phyloP scores from a whole-genome alignment of 2,797 vertebrate species.

The Tragelaphus oryx region DNA sequence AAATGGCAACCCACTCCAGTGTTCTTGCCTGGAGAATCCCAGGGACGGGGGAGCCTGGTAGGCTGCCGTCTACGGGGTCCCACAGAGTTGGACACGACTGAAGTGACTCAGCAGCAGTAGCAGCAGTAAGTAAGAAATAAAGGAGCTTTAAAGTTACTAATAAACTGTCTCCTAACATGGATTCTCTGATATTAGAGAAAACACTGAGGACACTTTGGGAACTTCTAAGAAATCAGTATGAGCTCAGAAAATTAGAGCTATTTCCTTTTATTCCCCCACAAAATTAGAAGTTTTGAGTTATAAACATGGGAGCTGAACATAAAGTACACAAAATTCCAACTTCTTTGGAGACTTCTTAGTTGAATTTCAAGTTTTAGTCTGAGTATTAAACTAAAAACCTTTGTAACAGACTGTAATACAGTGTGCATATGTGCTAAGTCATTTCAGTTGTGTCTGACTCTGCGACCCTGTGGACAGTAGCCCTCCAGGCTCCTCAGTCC shows the following conservation, averaged over 20 bases:
- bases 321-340: neutral
- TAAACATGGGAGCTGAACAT: neutral
- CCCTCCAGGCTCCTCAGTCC: neutral
- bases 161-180: conserved; percentile 59
- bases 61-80: no score
- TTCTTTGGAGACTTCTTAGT: neutral
- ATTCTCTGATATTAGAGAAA: conserved; percentile 68
- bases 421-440: neutral
- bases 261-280: neutral
- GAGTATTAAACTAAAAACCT: neutral
- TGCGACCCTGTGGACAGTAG: neutral
- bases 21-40: no score
- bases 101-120: no score
- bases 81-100: no score
- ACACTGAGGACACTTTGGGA: conserved; percentile 1
- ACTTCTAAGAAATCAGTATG: conserved; percentile 18
- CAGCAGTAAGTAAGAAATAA: conserved; percentile 53
- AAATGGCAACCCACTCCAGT: no score
- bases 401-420: neutral
- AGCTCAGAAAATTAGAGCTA: neutral
- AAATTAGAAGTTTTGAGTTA: conserved; percentile 15
- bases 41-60: no score
- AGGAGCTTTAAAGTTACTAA: conserved; percentile 69
- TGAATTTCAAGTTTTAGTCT: neutral
- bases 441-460: neutral